Conservation (phyloP, 2,113 vertebrate species). For the Tupaia tana region DNA sequence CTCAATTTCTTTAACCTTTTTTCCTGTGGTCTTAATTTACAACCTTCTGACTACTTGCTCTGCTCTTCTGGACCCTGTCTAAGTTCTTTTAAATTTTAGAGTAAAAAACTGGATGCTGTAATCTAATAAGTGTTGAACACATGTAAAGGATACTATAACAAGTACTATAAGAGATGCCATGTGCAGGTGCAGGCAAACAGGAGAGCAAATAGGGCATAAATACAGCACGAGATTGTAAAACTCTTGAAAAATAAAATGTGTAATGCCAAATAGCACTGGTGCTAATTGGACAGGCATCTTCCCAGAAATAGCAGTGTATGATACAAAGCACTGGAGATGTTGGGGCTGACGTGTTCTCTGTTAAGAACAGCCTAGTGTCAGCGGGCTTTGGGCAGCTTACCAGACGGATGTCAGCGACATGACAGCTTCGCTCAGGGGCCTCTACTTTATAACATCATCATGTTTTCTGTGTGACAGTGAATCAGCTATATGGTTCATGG, state of each 20-base stretch:
- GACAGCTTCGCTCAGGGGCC: background rate
- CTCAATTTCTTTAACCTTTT: constrained; percentile 41
- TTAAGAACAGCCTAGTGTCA: background rate
- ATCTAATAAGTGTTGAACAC: background rate
- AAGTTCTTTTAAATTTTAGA: constrained; percentile 42
- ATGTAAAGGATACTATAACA: background rate
- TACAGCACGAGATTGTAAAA: background rate
- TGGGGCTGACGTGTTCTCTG: background rate
- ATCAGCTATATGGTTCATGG: background rate
- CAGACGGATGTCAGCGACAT: background rate
- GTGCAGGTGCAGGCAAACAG: background rate
- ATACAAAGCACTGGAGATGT: background rate
- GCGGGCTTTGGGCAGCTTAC: constrained; percentile 6
- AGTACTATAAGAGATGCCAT: background rate
- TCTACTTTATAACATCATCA: constrained; percentile 37
- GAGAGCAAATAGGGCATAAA: fast-evolving
- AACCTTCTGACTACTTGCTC: background rate
- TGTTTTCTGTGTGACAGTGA: background rate
- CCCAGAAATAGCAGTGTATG: fast-evolving
- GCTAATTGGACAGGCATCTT: background rate
- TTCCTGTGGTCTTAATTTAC: constrained; percentile 1
- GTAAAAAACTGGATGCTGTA: background rate
- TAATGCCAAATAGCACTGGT: background rate
- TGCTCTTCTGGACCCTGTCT: background rate
- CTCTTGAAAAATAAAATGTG: background rate